A percentile compares a stretch with the other conserved stretches of the same genome.
These are phyloP conservation scores for Cotesia typhae DNA, from an alignment of 1,140 invertebrate species.

Conservation along the genomic window DNA sequence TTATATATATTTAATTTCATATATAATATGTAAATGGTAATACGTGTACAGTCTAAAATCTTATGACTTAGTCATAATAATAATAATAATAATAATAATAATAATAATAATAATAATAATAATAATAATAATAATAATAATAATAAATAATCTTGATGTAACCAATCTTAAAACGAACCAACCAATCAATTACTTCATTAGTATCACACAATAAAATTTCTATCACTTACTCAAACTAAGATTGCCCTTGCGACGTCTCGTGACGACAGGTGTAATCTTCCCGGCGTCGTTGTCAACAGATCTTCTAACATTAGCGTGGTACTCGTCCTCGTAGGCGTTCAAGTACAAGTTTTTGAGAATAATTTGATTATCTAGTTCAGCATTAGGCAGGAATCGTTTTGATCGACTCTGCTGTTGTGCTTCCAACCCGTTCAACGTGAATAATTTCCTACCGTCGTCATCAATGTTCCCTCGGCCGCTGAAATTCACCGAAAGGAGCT, in stretches of 20 bases:
- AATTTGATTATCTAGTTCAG: conserved; percentile 63
- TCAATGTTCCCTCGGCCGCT: conserved; percentile 30
- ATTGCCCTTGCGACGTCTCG: conserved; percentile 51
- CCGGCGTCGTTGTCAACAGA: conserved; percentile 44
- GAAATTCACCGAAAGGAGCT: conserved; percentile 52
- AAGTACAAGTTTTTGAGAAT: conserved; percentile 63
- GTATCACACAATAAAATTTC: neutral
- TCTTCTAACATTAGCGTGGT: conserved; percentile 61
- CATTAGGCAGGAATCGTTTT: conserved; percentile 54
- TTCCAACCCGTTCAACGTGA: conserved; percentile 9
- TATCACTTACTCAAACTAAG: conserved; percentile 57
- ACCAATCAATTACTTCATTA: too few species aligned
- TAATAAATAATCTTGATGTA: too few species aligned
- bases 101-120: too few species aligned
- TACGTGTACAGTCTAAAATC: too few species aligned
- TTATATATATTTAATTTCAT: conserved; percentile 58
- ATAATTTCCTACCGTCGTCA: conserved; percentile 7
- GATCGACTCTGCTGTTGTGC: conserved; percentile 45
- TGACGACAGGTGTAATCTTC: conserved; percentile 44
- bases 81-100: too few species aligned
- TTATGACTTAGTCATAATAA: too few species aligned
- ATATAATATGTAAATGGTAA: conserved; percentile 43
- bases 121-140: too few species aligned
- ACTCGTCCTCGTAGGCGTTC: conserved; percentile 60
- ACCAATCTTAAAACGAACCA: too few species aligned